Percentiles rank a stretch among this genome's conserved stretches.
Evolutionary conservation across 2,888 invertebrate species (phyloP).

Genomic region (Amphipoea lucens): DNA sequence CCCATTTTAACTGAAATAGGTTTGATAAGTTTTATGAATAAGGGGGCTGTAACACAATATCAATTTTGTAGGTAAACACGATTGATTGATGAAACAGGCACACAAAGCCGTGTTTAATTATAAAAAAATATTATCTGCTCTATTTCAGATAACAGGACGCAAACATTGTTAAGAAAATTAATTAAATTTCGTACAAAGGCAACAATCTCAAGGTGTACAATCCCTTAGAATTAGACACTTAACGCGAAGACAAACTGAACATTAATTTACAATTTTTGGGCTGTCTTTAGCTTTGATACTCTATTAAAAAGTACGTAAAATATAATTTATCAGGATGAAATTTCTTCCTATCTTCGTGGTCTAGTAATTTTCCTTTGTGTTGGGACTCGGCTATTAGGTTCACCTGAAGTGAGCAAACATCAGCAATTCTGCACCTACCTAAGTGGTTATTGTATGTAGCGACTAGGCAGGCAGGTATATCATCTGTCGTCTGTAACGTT

Average conservation of each 20-base stretch:
- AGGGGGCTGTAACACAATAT: neutral
- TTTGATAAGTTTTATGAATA: too few species aligned
- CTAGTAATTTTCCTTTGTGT: slow-evolving; percentile 8
- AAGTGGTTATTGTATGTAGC: slow-evolving; percentile 9
- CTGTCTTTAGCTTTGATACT: slow-evolving; percentile 33
- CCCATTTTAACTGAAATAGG: too few species aligned
- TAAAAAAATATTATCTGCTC: slow-evolving; percentile 46
- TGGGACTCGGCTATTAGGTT: neutral
- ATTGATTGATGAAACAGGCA: slow-evolving; percentile 1
- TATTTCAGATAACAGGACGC: slow-evolving; percentile 50
- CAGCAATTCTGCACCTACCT: neutral
- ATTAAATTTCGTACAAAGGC: slow-evolving; percentile 67
- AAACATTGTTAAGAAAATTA: slow-evolving; percentile 66
- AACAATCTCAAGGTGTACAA: slow-evolving; percentile 62
- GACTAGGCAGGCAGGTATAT: neutral
- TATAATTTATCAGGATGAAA: neutral
- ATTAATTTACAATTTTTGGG: slow-evolving; percentile 63
- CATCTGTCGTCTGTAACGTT: neutral
- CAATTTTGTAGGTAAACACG: neutral
- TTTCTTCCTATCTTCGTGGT: neutral
- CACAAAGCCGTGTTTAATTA: slow-evolving; percentile 4
- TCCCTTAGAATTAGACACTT: slow-evolving; percentile 54
- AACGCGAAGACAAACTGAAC: slow-evolving; percentile 58
- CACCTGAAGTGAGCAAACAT: slow-evolving; percentile 24
- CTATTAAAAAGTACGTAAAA: slow-evolving; percentile 29